These are phyloP conservation scores for Sesamia inferens DNA, from an alignment of 2,888 invertebrate species.

Conservation along the genomic window DNA sequence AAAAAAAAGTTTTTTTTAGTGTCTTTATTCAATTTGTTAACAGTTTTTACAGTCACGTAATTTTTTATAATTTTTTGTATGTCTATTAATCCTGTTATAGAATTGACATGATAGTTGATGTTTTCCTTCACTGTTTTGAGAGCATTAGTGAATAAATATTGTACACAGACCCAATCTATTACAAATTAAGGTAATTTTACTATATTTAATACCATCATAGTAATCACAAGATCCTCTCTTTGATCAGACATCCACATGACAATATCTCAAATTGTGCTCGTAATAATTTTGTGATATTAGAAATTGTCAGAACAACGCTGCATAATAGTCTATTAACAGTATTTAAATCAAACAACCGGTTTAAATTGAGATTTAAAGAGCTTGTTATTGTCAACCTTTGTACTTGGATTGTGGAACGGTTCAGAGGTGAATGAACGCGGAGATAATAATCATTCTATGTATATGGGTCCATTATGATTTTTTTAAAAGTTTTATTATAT, in stretches of 20 bases:
- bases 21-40: no score
- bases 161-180: no score
- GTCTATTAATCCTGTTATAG: no score
- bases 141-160: no score
- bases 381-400: conserved; percentile 55
- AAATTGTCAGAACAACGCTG: conserved; percentile 19
- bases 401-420: conserved; percentile 5
- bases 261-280: conserved; percentile 2
- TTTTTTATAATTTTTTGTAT: no score
- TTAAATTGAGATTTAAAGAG: conserved; percentile 32
- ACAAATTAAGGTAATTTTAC: not conserved
- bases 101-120: no score
- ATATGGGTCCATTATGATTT: not conserved
- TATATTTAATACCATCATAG: not conserved
- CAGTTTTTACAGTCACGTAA: no score
- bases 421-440: conserved; percentile 32
- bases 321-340: conserved; percentile 32
- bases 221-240: not conserved
- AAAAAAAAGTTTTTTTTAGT: no score
- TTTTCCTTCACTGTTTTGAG: no score
- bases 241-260: not conserved
- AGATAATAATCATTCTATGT: not conserved
- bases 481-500: no score
- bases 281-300: conserved; percentile 19
- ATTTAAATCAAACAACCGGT: conserved; percentile 26